Evolutionary conservation across 2,113 vertebrate species (phyloP).

Genomic region (Mohoua ochrocephala): DNA sequence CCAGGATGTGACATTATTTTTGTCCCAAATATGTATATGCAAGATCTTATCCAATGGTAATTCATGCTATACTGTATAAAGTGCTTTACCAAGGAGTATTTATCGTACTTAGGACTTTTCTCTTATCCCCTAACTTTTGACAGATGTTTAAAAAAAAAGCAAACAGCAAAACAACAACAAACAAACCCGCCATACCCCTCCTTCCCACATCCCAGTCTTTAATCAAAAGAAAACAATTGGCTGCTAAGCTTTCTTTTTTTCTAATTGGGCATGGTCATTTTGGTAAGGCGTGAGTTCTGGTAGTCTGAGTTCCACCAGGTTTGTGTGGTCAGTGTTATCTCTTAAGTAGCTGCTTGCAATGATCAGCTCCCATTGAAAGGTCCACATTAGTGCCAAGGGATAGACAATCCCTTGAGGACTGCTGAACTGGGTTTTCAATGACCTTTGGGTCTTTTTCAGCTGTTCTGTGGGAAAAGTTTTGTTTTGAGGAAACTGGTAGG

Average conservation of each 20-base stretch:
- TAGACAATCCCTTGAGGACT: neutral
- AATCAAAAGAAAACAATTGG: neutral
- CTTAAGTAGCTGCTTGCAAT: neutral
- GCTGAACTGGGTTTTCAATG: neutral
- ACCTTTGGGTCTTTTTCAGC: neutral
- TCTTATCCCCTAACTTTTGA: neutral
- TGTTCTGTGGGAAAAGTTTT: neutral
- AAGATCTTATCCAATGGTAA: neutral
- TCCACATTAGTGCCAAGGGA: neutral
- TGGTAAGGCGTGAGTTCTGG: neutral
- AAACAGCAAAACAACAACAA: neutral
- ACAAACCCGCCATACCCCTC: neutral
- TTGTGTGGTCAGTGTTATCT: neutral
- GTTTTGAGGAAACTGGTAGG: neutral
- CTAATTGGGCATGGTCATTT: neutral
- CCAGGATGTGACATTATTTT: neutral
- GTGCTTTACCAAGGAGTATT: neutral
- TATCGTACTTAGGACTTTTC: neutral
- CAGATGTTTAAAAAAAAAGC: neutral
- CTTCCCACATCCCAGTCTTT: neutral
- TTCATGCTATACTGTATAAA: neutral
- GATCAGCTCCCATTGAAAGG: neutral
- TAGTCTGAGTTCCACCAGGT: neutral
- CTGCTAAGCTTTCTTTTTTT: neutral
- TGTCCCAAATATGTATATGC: neutral